Evolutionary conservation across 1,140 invertebrate species (phyloP).

Genomic region (Philopotamus ludificatus): DNA sequence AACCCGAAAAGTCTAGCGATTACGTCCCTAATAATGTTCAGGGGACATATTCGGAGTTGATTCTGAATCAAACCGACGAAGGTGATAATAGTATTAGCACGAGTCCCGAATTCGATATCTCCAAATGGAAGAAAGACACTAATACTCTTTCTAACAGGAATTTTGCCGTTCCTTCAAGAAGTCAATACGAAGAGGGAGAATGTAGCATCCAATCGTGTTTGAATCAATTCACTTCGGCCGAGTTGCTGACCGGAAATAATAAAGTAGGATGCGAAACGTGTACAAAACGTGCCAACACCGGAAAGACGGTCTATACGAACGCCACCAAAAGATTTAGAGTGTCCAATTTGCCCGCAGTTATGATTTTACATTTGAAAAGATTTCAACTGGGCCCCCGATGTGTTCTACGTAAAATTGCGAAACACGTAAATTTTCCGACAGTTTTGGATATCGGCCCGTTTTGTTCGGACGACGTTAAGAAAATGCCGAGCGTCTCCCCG

Average conservation of each 20-base stretch:
- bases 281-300: conserved; percentile 68
- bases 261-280: conserved; percentile 91
- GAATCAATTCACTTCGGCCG: conserved; percentile 86
- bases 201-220: conserved; percentile 84
- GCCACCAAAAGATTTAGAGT: conserved; percentile 92
- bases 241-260: conserved; percentile 86
- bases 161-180: conserved; percentile 61
- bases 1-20: neutral
- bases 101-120: neutral
- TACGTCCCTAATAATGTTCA: neutral
- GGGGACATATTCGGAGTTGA: too few species aligned
- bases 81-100: neutral
- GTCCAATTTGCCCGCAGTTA: conserved; percentile 83
- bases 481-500: conserved; percentile 60
- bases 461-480: conserved; percentile 76
- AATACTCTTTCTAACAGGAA: conserved; percentile 44
- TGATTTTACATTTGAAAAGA: conserved; percentile 93
- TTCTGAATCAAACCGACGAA: neutral
- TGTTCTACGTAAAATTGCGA: conserved; percentile 74
- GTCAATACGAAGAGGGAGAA: conserved; percentile 73
- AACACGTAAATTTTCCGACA: conserved; percentile 85
- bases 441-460: conserved; percentile 88
- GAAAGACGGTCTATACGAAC: conserved; percentile 81
- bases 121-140: conserved; percentile 17
- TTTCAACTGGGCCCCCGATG: conserved; percentile 66